phyloP scores from a whole-genome alignment of 2,113 vertebrate species.

The Microtus ochrogaster region DNA sequence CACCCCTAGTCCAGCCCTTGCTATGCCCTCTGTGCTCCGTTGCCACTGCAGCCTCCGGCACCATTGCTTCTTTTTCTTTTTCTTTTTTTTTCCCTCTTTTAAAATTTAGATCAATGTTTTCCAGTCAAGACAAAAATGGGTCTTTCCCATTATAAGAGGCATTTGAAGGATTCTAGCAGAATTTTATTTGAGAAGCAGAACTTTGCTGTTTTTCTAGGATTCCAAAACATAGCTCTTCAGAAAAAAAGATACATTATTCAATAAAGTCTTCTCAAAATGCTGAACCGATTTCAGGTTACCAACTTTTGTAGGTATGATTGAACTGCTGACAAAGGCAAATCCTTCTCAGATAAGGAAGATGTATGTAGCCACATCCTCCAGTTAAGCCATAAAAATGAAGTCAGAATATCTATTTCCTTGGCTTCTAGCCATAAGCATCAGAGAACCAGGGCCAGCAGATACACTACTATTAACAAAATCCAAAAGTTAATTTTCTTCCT shows the following conservation, averaged over 20 bases:
- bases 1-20: neutral
- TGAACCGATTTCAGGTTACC: neutral
- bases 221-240: conserved; percentile 2
- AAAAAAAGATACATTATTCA: neutral
- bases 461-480: neutral
- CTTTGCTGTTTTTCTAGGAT: conserved; percentile 32
- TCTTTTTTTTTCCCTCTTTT: neutral
- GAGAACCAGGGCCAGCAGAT: neutral
- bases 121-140: conserved; percentile 8
- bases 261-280: conserved; percentile 1
- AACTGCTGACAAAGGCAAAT: neutral
- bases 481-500: neutral
- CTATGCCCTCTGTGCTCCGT: neutral
- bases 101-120: conserved; percentile 4
- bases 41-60: neutral
- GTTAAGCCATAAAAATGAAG: neutral
- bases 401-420: neutral
- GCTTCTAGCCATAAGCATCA: neutral
- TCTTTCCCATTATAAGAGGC: neutral
- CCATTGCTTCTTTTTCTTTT: neutral
- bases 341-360: neutral
- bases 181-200: conserved; percentile 22
- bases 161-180: neutral
- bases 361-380: neutral
- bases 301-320: neutral